Conservation (phyloP, 2,113 vertebrate genomes). For the Malurus melanocephalus region DNA sequence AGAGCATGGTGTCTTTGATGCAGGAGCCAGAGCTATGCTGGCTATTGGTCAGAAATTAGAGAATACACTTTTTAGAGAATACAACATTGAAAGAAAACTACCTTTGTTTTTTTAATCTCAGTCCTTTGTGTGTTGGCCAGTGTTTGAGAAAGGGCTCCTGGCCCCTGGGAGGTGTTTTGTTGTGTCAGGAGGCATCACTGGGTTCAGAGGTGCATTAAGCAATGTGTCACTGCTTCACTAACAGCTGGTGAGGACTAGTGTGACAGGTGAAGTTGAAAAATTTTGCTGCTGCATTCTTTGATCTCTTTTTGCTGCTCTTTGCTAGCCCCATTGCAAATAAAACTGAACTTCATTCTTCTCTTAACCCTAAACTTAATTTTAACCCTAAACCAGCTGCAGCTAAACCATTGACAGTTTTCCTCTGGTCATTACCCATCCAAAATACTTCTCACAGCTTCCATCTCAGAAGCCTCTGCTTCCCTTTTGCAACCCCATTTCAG, state of each 20-base stretch:
- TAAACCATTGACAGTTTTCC: not conserved
- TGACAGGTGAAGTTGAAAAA: not conserved
- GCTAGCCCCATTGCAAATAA: not conserved
- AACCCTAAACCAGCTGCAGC: not conserved
- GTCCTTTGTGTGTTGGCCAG: fast-evolving
- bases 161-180: not conserved
- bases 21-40: not conserved
- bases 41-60: not conserved
- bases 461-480: not conserved
- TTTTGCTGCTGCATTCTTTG: not conserved
- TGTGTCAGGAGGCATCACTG: not conserved
- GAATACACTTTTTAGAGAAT: not conserved
- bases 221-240: not conserved
- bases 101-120: not conserved
- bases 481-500: not conserved
- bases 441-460: not conserved
- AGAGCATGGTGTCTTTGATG: not conserved
- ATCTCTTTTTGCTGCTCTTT: not conserved
- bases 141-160: not conserved
- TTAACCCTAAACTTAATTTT: not conserved
- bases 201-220: not conserved
- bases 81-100: not conserved
- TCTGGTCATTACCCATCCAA: not conserved
- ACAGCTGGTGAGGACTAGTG: not conserved
- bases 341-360: not conserved